Conservation (phyloP, 1,140 invertebrate genomes). For the Zaprionus kolodkinae region DNA sequence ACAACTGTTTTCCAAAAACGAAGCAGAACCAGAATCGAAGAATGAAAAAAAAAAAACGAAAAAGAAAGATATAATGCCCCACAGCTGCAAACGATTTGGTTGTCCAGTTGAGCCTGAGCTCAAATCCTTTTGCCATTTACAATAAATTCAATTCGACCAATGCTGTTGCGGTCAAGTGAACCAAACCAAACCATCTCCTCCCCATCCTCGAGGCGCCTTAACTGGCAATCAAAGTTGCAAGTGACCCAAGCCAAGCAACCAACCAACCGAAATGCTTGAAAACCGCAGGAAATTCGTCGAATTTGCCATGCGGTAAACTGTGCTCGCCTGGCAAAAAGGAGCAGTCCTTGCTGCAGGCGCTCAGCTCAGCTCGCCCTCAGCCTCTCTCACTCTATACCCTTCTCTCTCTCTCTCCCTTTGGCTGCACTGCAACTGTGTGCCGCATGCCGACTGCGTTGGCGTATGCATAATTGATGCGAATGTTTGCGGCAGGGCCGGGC, state of each 20-base stretch:
- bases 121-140: conserved; percentile 77
- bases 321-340: conserved; percentile 59
- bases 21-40: conserved; percentile 17
- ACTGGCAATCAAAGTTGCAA: conserved; percentile 60
- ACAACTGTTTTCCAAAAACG: conserved; percentile 48
- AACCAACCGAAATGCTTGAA: conserved; percentile 65
- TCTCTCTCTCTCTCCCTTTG: conserved; percentile 10
- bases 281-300: conserved; percentile 82
- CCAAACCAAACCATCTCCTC: not conserved
- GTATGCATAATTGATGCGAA: conserved; percentile 83
- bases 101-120: conserved; percentile 24
- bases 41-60: no score
- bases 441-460: conserved; percentile 59
- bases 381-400: not conserved
- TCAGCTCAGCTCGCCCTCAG: conserved; percentile 18
- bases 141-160: conserved; percentile 82
- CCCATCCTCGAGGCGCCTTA: not conserved
- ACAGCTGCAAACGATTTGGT: conserved; percentile 55
- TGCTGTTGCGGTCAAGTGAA: conserved; percentile 68
- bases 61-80: conserved; percentile 7
- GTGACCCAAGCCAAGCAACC: conserved; percentile 27
- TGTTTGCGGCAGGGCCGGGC: conserved; percentile 69
- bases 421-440: conserved; percentile 31
- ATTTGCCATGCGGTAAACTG: conserved; percentile 78
- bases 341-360: conserved; percentile 49